Percentiles rank a stretch among this genome's conserved stretches.
phyloP scores from a whole-genome alignment of 2,888 invertebrate species.

The Erpobdella octoculata region DNA sequence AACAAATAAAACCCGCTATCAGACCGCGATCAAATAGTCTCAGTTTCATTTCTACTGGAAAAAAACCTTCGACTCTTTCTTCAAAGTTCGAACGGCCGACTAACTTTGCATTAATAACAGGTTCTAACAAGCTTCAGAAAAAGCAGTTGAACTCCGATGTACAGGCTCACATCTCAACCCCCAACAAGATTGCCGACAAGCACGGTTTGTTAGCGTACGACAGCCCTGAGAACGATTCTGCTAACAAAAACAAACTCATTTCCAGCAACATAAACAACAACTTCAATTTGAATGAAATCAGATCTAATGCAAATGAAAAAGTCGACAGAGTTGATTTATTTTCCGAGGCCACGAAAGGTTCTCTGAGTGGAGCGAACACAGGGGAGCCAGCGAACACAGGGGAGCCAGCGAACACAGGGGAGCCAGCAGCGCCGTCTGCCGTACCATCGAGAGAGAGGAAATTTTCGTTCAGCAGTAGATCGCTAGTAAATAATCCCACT shows the following conservation, averaged over 20 bases:
- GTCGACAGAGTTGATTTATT: background rate
- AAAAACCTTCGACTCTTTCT: background rate
- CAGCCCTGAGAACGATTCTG: too few species aligned
- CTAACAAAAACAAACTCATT: too few species aligned
- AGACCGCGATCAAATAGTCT: constrained; percentile 19
- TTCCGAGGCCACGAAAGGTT: background rate
- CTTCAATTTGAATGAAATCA: too few species aligned
- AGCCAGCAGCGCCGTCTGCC: too few species aligned
- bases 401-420: too few species aligned
- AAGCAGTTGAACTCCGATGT: too few species aligned
- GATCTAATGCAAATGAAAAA: background rate
- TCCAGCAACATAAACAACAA: background rate
- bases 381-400: too few species aligned
- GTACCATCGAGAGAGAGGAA: background rate
- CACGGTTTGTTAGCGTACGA: too few species aligned
- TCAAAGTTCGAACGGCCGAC: too few species aligned
- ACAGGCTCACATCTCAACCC: too few species aligned
- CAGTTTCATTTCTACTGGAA: constrained; percentile 15
- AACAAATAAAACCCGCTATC: background rate
- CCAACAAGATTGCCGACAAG: too few species aligned
- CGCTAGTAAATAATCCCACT: background rate
- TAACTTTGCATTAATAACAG: background rate
- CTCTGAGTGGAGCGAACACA: background rate
- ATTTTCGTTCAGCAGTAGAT: background rate
- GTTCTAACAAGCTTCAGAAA: too few species aligned